Evolutionary conservation across 1,140 invertebrate genomes (phyloP), one percentile per base, ranked within the genome.

Genomic region (Lepidotrigona ventralis): DNA sequence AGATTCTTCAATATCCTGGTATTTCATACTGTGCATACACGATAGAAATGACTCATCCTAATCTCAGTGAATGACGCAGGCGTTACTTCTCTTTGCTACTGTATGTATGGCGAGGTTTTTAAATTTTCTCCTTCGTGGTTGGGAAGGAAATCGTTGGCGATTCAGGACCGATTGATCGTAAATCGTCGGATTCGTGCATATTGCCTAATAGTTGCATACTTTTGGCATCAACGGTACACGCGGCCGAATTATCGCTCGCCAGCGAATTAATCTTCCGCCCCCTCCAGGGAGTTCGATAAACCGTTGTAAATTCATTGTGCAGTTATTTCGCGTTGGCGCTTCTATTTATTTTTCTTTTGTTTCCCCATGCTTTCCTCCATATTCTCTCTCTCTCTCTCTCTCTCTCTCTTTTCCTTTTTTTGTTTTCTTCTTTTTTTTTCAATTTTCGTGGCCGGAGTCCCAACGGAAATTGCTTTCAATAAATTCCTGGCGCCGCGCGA

Each of bases 141-240:
- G 66, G 86, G 83, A 58, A 51, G 70, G 70, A 33, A 33, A 33
- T 71, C 81, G 83, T 54, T 81, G 33, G 33, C 71, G 68, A 64
- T 88, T 87, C 84, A 85, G 79, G 75, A 29, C 29, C 75, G 76
- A 74, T 87, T 85, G n/a, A 2, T 53, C 66, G 51, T 82, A 82
- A 87, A 88, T 87, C 82, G 58, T 76, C 39, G 6, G 6, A 39
- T 76, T 63, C 39, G 56, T 72, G 68, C 60, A 12, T 79, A 70
- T 83, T 60, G 63, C 54, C 46, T 78, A 69, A 78, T 68, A 21
- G 54, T 39, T 69, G 75, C 46, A 63, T 29, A 74, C 77, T 82
- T 82, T 84, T 78, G 70, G 15, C 74, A n/a, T 33, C 46, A 53
- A 21, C 76, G 23, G 76, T 79, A 77, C 81, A n/a, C 54, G 76